phyloP scores from a whole-genome alignment of 2,888 invertebrate genomes.

The Bhutanitis thaidina region DNA sequence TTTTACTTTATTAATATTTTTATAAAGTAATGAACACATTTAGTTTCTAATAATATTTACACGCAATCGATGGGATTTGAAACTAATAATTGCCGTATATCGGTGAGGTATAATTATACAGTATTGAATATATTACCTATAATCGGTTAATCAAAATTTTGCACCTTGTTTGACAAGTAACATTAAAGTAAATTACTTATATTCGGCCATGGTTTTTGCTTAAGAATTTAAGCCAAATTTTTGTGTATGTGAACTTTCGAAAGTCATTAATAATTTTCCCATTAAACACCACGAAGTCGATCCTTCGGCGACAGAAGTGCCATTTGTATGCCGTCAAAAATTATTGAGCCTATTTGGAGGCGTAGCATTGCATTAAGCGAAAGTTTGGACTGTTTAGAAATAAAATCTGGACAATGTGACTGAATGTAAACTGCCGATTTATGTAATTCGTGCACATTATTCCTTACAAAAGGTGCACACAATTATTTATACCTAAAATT shows the following conservation, averaged over 20 bases:
- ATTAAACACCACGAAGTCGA: conserved; percentile 20
- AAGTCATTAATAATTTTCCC: conserved; percentile 25
- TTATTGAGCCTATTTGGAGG: conserved; percentile 48
- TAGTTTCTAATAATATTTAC: no score
- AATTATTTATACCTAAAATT: conserved; percentile 8
- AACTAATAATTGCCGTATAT: no score
- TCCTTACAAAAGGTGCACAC: conserved; percentile 20
- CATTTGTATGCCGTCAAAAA: conserved; percentile 58
- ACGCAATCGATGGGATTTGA: no score
- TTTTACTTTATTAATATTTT: no score
- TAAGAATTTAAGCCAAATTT: conserved; percentile 6
- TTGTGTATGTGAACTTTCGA: conserved; percentile 23
- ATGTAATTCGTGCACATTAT: conserved; percentile 34
- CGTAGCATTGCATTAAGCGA: conserved; percentile 45
- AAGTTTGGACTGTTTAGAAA: conserved; percentile 43
- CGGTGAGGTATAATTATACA: no score
- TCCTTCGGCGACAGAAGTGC: conserved; percentile 27
- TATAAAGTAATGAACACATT: no score
- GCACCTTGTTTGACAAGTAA: neutral
- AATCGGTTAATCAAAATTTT: neutral
- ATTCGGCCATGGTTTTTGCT: conserved; percentile 8
- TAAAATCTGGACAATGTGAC: conserved; percentile 30
- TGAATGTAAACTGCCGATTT: conserved; percentile 60
- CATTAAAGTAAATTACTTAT: neutral
- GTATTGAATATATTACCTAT: no score